phyloP scores from a whole-genome alignment of 2,888 invertebrate species.

The Dermolepida albohirtum region DNA sequence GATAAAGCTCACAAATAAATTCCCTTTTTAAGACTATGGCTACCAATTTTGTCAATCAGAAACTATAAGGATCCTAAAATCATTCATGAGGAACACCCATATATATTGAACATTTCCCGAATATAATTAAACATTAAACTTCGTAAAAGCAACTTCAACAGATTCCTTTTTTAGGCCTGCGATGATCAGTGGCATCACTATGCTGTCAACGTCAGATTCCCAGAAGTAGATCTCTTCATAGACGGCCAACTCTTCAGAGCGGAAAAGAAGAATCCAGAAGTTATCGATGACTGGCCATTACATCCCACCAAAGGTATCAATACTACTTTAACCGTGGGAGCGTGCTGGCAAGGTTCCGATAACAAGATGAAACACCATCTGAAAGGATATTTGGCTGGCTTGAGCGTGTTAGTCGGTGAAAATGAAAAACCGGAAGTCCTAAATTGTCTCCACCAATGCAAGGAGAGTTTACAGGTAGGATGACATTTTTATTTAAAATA shows the following conservation, averaged over 20 bases:
- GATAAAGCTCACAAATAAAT: too few relatives aligned
- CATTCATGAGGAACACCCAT: not conserved
- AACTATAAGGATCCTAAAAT: not conserved
- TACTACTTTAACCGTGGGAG: conserved; percentile 94
- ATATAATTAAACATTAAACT: too few relatives aligned
- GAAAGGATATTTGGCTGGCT: conserved; percentile 88
- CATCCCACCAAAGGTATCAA: conserved; percentile 95
- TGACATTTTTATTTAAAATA: too few relatives aligned
- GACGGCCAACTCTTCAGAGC: conserved; percentile 81
- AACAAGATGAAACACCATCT: conserved; percentile 91
- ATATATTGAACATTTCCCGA: not conserved
- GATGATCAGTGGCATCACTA: conserved; percentile 99
- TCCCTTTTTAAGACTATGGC: not conserved
- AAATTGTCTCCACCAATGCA: conserved; percentile 82
- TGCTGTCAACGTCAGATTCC: conserved; percentile 92
- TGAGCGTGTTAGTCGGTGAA: conserved; percentile 82
- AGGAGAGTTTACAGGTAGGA: conserved; percentile 77
- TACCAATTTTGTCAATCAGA: not conserved
- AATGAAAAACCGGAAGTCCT: conserved; percentile 81
- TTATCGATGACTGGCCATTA: conserved; percentile 99
- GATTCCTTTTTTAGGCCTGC: conserved; percentile 75
- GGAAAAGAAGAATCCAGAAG: conserved; percentile 89
- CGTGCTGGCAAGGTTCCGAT: conserved; percentile 97
- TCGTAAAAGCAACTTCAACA: too few relatives aligned
- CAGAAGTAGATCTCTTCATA: conserved; percentile 87